Evolutionary conservation across 2,888 invertebrate species (phyloP), one percentile per base, ranked within the genome.

Genomic region (Leptothorax acervorum): DNA sequence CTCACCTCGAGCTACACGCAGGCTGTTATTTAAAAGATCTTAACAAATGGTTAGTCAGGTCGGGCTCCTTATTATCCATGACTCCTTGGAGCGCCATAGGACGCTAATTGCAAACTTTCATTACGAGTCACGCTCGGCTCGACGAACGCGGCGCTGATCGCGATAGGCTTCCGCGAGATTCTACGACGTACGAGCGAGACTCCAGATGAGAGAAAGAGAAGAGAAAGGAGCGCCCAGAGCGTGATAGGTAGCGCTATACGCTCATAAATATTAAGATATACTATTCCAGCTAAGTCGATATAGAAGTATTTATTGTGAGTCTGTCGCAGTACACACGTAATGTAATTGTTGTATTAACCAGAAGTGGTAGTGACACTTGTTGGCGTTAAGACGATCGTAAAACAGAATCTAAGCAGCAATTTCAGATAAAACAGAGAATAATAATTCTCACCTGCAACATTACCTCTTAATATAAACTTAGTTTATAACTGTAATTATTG

Each of bases 101-200:
- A 88, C 88, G 90, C 90, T 90, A 92, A 92, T 92, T 92, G 89
- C 89, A 68, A 90, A 92, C 88, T 91, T 90, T 90, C 91, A 87
- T 91, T 92, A 86, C 88, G 79, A 92, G 91, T 90, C 90, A 91
- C 90, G 89, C 87, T 88, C 85, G 66, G 23, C 62, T 82, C 85
- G 82, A 83, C 76, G 83, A 55, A 87, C 62, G 83, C 85, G 82
- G 76, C 65, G 45, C 57, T 70, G 79, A 89, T 87, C 86, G 88
- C 79, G 86, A 86, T 86, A 83, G 85, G 85, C 86, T 88, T 87
- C 87, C 86, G 86, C 63, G 82, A 78, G 85, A 74, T 70, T 8
- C 23, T 57, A 23, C 62, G 63, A 55, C 48, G 55, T 51, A 60
- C 65, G 71, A 57, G 53, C 60, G 18, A 62, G 74, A 60, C 23